phyloP scores from a whole-genome alignment of 2,113 vertebrate genomes.

The Corythornis madagascariensis region DNA sequence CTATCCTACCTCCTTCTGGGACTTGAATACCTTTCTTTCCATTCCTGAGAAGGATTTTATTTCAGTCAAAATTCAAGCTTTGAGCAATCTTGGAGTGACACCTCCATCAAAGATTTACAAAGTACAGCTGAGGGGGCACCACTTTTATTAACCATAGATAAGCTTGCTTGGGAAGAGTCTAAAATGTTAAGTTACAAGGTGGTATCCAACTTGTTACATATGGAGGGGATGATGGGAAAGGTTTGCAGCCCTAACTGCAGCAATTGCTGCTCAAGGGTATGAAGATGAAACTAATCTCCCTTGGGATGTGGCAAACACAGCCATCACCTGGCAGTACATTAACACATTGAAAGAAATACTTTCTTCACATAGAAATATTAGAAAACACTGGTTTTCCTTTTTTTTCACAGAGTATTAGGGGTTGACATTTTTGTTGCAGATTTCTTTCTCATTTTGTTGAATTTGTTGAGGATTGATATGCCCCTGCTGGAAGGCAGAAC shows the following conservation, averaged over 20 bases:
- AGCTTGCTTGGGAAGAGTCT: fast-evolving
- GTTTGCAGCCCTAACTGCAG: background rate
- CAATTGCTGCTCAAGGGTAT: background rate
- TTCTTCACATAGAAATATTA: background rate
- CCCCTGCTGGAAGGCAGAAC: background rate
- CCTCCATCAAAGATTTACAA: background rate
- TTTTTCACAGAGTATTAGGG: background rate
- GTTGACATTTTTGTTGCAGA: background rate
- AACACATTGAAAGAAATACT: background rate
- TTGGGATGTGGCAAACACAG: background rate
- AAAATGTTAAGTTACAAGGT: background rate
- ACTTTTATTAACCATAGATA: background rate
- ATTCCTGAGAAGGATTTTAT: background rate
- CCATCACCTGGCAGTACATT: background rate
- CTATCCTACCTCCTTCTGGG: background rate
- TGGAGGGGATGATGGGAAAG: background rate
- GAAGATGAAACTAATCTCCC: background rate
- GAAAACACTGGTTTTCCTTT: background rate
- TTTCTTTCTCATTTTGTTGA: background rate
- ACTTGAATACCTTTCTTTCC: background rate
- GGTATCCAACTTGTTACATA: background rate
- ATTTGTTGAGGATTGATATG: background rate
- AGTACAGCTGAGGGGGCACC: background rate
- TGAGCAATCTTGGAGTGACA: background rate
- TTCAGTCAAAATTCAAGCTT: background rate